These are phyloP conservation scores for Australoheros facetus DNA, from an alignment of 2,797 vertebrate species.

Conservation along the genomic window DNA sequence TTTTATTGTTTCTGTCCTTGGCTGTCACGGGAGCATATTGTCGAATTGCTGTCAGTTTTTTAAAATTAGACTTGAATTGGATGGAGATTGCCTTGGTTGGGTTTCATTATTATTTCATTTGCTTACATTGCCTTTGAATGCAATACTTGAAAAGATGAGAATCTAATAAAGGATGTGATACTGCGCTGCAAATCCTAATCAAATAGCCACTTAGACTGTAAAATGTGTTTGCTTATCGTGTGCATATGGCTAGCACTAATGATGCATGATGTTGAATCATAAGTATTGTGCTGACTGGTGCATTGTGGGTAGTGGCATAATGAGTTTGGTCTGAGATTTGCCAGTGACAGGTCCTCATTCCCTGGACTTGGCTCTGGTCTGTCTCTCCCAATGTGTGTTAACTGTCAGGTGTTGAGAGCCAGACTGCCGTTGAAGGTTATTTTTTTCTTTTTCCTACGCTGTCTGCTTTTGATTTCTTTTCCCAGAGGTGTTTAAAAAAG, in stretches of 20 bases:
- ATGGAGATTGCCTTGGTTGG: constrained; percentile 1
- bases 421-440: constrained; percentile 59
- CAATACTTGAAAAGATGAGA: constrained; percentile 12
- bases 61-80: neutral
- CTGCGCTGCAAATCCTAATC: constrained; percentile 32
- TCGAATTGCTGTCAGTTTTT: constrained; percentile 27
- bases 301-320: constrained; percentile 67
- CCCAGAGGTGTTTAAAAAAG: constrained; percentile 84
- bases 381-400: constrained; percentile 63
- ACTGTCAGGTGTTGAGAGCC: constrained; percentile 76
- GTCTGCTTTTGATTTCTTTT: constrained; percentile 87
- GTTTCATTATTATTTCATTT: constrained; percentile 36
- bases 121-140: constrained; percentile 10
- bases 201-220: constrained; percentile 31
- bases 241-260: constrained; percentile 41
- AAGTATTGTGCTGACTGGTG: constrained; percentile 31
- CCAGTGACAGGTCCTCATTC: constrained; percentile 67
- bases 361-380: constrained; percentile 68
- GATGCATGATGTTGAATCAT: constrained; percentile 41
- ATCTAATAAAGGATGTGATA: constrained; percentile 14
- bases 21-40: constrained; percentile 13
- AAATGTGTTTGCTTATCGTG: constrained; percentile 22
- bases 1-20: constrained; percentile 47
- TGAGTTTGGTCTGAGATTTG: constrained; percentile 63
- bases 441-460: constrained; percentile 52